Percentiles rank a stretch among this genome's conserved stretches.
phyloP scores from a whole-genome alignment of 2,797 vertebrate species.

The Anolis apletophallus region DNA sequence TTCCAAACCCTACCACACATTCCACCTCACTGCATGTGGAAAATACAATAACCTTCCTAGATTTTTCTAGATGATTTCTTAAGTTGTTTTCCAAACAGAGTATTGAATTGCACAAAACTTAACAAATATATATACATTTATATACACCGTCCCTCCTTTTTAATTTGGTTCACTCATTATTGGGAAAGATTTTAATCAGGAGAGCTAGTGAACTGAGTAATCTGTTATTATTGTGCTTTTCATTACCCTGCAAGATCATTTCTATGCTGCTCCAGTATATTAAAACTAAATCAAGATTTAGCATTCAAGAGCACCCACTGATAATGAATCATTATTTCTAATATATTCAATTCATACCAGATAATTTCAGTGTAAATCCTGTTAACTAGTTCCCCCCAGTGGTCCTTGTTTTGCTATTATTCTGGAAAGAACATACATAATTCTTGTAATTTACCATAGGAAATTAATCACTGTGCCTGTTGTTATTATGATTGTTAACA shows the following conservation, averaged over 20 bases:
- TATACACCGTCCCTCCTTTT: conserved; percentile 37
- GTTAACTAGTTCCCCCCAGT: conserved; percentile 72
- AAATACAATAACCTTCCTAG: background rate
- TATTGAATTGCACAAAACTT: conserved; percentile 54
- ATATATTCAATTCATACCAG: conserved; percentile 71
- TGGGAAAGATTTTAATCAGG: conserved; percentile 74
- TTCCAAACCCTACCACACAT: background rate
- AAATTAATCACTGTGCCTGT: conserved; percentile 47
- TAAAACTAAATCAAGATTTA: conserved; percentile 75
- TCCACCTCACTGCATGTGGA: background rate
- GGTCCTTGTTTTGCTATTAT: conserved; percentile 50
- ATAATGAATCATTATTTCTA: conserved; percentile 76
- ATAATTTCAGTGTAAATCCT: conserved; percentile 70
- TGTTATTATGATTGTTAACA: conserved; percentile 11
- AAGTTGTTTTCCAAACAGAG: conserved; percentile 34
- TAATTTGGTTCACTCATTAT: conserved; percentile 71
- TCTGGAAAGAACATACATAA: conserved; percentile 50
- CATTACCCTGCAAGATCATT: conserved; percentile 68
- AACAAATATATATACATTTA: conserved; percentile 57
- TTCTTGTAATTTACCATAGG: conserved; percentile 5
- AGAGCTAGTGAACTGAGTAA: conserved; percentile 74
- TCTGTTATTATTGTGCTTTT: conserved; percentile 76
- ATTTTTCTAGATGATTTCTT: conserved; percentile 7
- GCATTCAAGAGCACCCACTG: conserved; percentile 66
- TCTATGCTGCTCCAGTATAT: conserved; percentile 65